Conservation (phyloP, 2,888 invertebrate species). For the Dinocampus coccinellae region DNA sequence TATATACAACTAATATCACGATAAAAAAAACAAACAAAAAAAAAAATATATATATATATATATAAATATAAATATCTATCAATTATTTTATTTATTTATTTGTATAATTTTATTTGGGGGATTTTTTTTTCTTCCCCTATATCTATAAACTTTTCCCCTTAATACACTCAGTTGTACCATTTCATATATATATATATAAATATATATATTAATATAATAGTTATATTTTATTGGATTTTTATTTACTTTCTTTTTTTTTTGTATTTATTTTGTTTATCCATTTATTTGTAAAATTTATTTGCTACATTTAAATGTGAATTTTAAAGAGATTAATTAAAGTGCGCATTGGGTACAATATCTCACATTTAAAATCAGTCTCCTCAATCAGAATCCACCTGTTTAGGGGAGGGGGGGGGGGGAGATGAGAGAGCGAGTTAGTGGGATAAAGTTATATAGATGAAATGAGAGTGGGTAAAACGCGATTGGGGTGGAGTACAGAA, state of each 20-base stretch:
- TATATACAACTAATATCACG: slow-evolving; percentile 20
- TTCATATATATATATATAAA: background rate
- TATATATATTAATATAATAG: no score
- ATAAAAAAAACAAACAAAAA: no score
- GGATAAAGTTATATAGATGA: background rate
- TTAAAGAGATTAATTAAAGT: slow-evolving; percentile 11
- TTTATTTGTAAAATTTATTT: background rate
- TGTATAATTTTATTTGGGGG: no score
- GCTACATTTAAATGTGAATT: background rate
- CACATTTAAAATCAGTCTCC: slow-evolving; percentile 47
- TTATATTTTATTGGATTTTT: no score
- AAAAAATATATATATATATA: no score
- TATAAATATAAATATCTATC: no score
- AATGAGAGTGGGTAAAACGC: background rate
- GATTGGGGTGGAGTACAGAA: background rate
- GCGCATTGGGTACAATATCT: slow-evolving; percentile 44
- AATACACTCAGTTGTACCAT: no score
- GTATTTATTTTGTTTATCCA: background rate
- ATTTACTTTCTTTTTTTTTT: no score
- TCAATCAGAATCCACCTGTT: slow-evolving; percentile 48
- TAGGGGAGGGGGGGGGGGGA: slow-evolving; percentile 1
- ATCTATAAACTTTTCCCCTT: slow-evolving; percentile 5
- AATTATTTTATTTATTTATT: no score
- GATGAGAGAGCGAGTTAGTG: no score
- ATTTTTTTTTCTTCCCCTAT: no score